Base-by-base conservation (phyloP, 2,888 invertebrate genomes). In the Tiliacea citrago region DNA sequence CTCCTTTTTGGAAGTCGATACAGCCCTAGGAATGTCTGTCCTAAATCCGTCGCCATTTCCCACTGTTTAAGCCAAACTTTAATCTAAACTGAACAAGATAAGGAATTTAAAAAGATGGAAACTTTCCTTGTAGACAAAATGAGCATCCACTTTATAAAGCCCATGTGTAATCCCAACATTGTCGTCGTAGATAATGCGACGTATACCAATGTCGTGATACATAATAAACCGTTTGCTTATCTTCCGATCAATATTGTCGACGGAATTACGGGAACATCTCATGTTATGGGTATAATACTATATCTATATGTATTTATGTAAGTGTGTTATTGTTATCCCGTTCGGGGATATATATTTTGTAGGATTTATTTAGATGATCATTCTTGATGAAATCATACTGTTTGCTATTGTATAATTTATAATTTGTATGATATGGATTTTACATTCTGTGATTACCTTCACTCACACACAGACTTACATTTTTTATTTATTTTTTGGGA, bases 141-240 rank as follows among this genome's bases (percentile, higher is more conserved):
- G 74, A 78, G 57, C 82, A 78, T 84, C 60, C 61, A 72, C 49
- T 80, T 84, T 82, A 71, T 84, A 62, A 75, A 75, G 82, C 62
- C 75, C 39, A 57, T 68, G 69, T 84, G 69, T 84, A 78, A 86
- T 86, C 77, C 60, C 57, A 42, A 65, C 75, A 82, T 78, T 82
- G 82, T 82, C 63, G 51, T 77, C 74, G 57, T 68, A 84, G 73
- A 86, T 84, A 84, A 86, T 68, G 65, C 67, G 69, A 65, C 78
- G 80, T 86, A 71, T 79, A 78, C 49, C 78, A 77, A 76, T 85
- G 72, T 84, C 69, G 67, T 73, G 75, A 75, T 76, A 85, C 74
- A 78, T 80, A 84, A 83, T 83, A 85, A 85, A 85, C 74, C 70
- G 74, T 82, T 82, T 82, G 75, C 61, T 86, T 73, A 82, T 72